Evolutionary conservation across 2,888 invertebrate species (phyloP).

Genomic region (Operophtera brumata): DNA sequence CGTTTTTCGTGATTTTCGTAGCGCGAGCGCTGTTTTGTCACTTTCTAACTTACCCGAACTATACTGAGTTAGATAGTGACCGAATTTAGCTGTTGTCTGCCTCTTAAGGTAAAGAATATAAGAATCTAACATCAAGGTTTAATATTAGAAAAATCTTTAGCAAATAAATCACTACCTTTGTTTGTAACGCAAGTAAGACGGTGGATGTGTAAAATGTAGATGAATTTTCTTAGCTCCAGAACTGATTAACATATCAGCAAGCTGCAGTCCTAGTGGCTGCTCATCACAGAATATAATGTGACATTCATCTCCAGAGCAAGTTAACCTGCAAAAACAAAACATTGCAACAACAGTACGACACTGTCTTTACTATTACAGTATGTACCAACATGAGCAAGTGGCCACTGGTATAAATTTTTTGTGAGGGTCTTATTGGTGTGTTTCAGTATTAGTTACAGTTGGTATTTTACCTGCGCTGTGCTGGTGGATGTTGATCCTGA

Average conservation of each 20-base stretch:
- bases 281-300: conserved; percentile 49
- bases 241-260: conserved; percentile 44
- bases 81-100: too few species aligned
- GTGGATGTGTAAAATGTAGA: conserved; percentile 32
- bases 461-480: conserved; percentile 33
- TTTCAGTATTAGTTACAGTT: neutral
- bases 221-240: conserved; percentile 49
- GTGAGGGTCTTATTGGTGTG: neutral
- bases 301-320: conserved; percentile 34
- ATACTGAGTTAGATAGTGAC: too few species aligned
- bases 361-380: neutral
- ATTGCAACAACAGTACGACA: too few species aligned
- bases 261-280: conserved; percentile 38
- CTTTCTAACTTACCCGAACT: too few species aligned
- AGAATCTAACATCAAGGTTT: too few species aligned
- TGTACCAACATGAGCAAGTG: too few species aligned
- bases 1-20: too few species aligned
- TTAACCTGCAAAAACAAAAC: conserved; percentile 35
- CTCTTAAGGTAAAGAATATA: too few species aligned
- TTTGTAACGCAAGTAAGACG: conserved; percentile 29
- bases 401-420: too few species aligned
- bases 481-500: conserved; percentile 16
- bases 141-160: neutral
- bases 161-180: conserved; percentile 29
- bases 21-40: too few species aligned